Conservation (phyloP, 2,888 invertebrate genomes). For the Stratiomys singularior region DNA sequence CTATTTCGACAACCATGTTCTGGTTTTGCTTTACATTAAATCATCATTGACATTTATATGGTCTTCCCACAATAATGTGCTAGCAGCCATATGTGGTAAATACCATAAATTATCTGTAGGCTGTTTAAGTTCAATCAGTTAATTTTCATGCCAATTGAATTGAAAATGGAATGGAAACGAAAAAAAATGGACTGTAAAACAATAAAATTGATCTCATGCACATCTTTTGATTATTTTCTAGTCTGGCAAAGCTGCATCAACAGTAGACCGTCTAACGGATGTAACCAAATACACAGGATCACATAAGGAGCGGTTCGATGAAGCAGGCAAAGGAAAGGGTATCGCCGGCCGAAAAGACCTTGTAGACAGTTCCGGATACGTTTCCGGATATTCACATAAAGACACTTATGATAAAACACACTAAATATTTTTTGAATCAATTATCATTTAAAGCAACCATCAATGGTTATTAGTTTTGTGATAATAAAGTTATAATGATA, state of each 20-base stretch:
- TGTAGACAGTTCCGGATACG: slow-evolving; percentile 80
- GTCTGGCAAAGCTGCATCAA: slow-evolving; percentile 65
- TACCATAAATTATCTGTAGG: no score
- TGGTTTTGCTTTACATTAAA: no score
- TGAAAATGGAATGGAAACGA: no score
- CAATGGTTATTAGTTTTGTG: slow-evolving; percentile 11
- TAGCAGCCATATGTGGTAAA: no score
- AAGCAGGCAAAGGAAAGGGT: slow-evolving; percentile 85
- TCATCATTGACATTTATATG: no score
- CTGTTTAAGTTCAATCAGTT: no score
- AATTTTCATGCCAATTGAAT: no score
- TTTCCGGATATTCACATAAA: slow-evolving; percentile 86
- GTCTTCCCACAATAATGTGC: no score
- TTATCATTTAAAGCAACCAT: not conserved
- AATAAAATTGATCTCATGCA: no score
- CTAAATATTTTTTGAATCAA: slow-evolving; percentile 54
- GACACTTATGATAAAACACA: slow-evolving; percentile 76
- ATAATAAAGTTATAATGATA: slow-evolving; percentile 6
- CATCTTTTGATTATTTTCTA: slow-evolving; percentile 52
- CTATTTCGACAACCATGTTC: no score
- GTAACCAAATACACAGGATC: slow-evolving; percentile 90
- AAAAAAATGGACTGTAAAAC: no score
- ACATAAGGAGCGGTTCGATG: slow-evolving; percentile 87
- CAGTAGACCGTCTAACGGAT: slow-evolving; percentile 80
- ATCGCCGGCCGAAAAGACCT: slow-evolving; percentile 83